Conservation (phyloP, 1,140 invertebrate species). For the Metaphire vulgaris region DNA sequence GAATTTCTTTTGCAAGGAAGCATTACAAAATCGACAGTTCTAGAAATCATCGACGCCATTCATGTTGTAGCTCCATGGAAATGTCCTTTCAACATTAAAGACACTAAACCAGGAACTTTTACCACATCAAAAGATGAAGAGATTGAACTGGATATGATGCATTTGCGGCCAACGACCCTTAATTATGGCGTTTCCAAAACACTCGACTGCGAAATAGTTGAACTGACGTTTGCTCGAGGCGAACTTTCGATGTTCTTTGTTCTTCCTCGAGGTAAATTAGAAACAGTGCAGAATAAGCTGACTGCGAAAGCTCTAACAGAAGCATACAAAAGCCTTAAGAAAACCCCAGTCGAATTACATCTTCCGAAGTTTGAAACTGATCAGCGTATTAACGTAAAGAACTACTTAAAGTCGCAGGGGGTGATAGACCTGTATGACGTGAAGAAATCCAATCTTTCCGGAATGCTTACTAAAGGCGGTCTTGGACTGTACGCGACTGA, state of each 20-base stretch:
- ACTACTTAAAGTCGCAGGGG: not conserved
- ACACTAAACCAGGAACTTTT: constrained; percentile 53
- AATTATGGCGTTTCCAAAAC: constrained; percentile 55
- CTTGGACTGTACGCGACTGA: constrained; percentile 12
- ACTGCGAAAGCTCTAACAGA: constrained; percentile 28
- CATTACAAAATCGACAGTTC: constrained; percentile 55
- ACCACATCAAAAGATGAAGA: constrained; percentile 40
- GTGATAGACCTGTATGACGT: constrained; percentile 13
- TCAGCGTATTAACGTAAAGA: constrained; percentile 11
- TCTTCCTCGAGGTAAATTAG: constrained; percentile 45
- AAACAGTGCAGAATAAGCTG: constrained; percentile 33
- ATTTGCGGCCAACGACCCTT: constrained; percentile 55
- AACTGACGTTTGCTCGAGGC: constrained; percentile 70
- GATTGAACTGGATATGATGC: constrained; percentile 44
- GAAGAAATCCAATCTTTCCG: not conserved
- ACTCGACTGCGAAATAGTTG: constrained; percentile 61
- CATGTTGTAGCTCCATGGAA: constrained; percentile 74
- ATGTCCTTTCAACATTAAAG: constrained; percentile 57
- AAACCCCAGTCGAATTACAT: constrained; percentile 23
- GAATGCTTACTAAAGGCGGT: not conserved
- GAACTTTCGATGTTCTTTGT: constrained; percentile 70
- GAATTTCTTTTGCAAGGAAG: constrained; percentile 55
- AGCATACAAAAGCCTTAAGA: not conserved
- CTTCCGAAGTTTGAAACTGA: constrained; percentile 62
- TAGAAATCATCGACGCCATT: constrained; percentile 69